A percentile compares a stretch with the other conserved stretches of the same genome.
Evolutionary conservation across 2,113 vertebrate genomes (phyloP).

Genomic region (Hippopotamus amphibius): DNA sequence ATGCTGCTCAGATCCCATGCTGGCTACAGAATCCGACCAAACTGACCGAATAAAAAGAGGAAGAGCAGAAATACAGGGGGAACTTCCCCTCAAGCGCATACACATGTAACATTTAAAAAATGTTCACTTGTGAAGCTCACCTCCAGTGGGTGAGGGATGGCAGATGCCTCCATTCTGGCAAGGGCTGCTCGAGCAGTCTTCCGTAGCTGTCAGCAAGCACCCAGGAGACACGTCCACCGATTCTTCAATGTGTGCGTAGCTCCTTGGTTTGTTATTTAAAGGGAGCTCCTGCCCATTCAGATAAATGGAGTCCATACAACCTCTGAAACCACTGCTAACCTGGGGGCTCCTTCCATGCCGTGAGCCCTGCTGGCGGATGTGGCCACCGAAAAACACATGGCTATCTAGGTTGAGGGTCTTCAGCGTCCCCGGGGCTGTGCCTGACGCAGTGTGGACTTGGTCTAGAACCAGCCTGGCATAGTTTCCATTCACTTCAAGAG

Average conservation of each 20-base stretch:
- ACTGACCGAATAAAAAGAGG: no score
- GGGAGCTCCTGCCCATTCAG: constrained; percentile 96
- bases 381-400: constrained; percentile 95
- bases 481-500: constrained; percentile 96
- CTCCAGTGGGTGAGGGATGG: constrained; percentile 91
- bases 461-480: constrained; percentile 96
- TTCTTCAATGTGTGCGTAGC: constrained; percentile 93
- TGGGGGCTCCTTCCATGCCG: constrained; percentile 90
- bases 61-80: background rate
- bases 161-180: constrained; percentile 96
- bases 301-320: constrained; percentile 94
- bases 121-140: constrained; percentile 81
- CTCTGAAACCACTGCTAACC: constrained; percentile 93
- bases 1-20: rapidly evolving
- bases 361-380: constrained; percentile 90
- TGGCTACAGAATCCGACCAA: rapidly evolving
- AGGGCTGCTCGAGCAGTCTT: constrained; percentile 94
- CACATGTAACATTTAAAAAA: rapidly evolving
- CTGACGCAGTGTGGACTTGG: constrained; percentile 94
- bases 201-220: constrained; percentile 88
- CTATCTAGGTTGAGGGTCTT: constrained; percentile 97
- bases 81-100: background rate
- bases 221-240: constrained; percentile 93
- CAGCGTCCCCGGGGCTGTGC: constrained; percentile 95
- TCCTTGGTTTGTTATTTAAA: constrained; percentile 89